Percentiles rank a stretch among this genome's conserved stretches.
phyloP scores from a whole-genome alignment of 2,113 vertebrate genomes.

The Herpailurus yagouaroundi region DNA sequence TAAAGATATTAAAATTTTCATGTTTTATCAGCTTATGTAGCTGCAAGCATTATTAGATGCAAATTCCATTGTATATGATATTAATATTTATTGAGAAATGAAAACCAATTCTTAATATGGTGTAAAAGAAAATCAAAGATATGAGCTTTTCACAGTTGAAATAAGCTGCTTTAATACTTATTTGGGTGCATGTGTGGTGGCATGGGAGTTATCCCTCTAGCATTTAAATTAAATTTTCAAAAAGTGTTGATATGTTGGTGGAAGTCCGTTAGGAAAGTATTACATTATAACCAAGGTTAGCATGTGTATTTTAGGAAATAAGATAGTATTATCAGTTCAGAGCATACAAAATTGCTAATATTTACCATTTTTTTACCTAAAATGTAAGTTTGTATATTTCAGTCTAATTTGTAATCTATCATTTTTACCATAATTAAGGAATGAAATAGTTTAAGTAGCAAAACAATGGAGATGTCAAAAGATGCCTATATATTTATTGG shows the following conservation, averaged over 20 bases:
- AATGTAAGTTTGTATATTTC: not conserved
- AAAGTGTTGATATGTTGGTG: not conserved
- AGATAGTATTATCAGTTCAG: not conserved
- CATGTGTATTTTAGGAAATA: conserved; percentile 40
- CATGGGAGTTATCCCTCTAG: not conserved
- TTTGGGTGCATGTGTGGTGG: not conserved
- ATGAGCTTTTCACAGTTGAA: not conserved
- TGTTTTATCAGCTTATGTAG: not conserved
- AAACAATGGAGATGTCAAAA: not conserved
- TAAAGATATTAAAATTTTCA: not conserved
- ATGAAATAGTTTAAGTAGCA: not conserved
- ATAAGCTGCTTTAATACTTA: not conserved
- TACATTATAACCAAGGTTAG: conserved; percentile 44
- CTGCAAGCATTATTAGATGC: not conserved
- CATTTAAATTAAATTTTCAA: not conserved
- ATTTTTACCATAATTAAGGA: not conserved
- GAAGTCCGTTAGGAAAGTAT: conserved; percentile 28
- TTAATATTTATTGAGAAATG: not conserved
- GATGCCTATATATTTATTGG: not conserved
- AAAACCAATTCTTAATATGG: not conserved
- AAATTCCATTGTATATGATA: not conserved
- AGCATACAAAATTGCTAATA: not conserved
- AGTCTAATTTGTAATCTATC: not conserved
- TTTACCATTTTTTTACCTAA: not conserved
- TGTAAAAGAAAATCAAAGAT: conserved; percentile 16